Evolutionary conservation across 2,888 invertebrate species (phyloP), one percentile per base, ranked within the genome.

Genomic region (Rotaria magnacalcarata): DNA sequence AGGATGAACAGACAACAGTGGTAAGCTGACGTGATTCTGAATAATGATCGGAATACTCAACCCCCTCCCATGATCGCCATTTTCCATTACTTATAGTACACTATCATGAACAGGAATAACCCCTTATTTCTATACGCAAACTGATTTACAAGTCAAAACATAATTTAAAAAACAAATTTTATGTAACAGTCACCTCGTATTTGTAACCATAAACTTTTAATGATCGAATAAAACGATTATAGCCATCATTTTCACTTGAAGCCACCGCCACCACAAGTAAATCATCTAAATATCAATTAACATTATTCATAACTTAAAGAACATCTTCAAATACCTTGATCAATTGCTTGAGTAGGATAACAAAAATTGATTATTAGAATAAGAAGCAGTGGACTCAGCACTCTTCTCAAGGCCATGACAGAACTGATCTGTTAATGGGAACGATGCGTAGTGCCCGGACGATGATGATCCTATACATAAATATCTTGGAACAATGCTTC

Each of bases 211-310:
- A 94, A 41, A 94, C 92, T 88, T 93, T 92, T 0, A 94, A 94
- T 14, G 97, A 96, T 86, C 95, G 93, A 86, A 95, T 90, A 90
- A 94, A 97, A 86, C 97, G 93, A 88, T 93, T 93, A 90, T 94
- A 94, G 0, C 97, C 97, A 93, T 98, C 96, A 24, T 95, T 98
- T 88, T 94, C 93, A 88, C 96, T 94, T 11, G 96, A 96, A 50
- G 97, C 98, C 84, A 99, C 96, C 1, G 97, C 96, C 87, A 95
- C 92, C 34, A 96, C 94, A 54, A 87, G 58, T 10, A 86, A 75
- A 52, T 75, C 75, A 16, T 86, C 86, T 85, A 47, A 47, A 80
- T 50, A 50, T 14, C 2, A 34, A 21, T 43, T 11, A 4, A 10
- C 11, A 2, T 47, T 24, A 21, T n/a, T 1, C n/a, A 8, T 75